phyloP scores from a whole-genome alignment of 1,140 invertebrate genomes.

The Polyergus mexicanus region DNA sequence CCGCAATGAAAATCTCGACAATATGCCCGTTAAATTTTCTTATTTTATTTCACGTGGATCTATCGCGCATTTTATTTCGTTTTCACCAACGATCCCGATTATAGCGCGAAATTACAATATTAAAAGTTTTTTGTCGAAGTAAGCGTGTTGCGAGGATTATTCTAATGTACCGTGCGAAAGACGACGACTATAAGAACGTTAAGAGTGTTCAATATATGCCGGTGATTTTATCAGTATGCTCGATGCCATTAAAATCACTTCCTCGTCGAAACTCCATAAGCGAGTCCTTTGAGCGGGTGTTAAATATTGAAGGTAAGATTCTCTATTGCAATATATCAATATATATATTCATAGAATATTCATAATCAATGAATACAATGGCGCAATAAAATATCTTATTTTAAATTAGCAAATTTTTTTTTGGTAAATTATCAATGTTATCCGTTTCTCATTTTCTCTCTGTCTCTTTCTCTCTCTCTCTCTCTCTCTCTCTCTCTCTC shows the following conservation, averaged over 20 bases:
- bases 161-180: neutral
- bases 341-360: slow-evolving; percentile 42
- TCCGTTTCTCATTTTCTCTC: neutral
- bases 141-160: slow-evolving; percentile 6
- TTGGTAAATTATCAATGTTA: neutral
- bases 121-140: neutral
- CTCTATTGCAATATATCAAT: neutral
- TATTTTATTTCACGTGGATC: neutral
- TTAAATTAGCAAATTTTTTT: neutral
- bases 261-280: slow-evolving; percentile 21
- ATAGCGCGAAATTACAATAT: neutral
- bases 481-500: no score
- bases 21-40: neutral
- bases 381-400: neutral
- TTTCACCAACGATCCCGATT: neutral
- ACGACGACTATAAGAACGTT: slow-evolving; percentile 9
- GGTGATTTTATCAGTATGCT: slow-evolving; percentile 44
- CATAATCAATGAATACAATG: slow-evolving; percentile 25
- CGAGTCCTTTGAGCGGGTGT: slow-evolving; percentile 27
- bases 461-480: no score
- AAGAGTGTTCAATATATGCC: slow-evolving; percentile 32
- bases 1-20: neutral
- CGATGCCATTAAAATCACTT: slow-evolving; percentile 24
- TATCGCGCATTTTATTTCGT: neutral
- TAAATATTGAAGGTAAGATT: slow-evolving; percentile 21